These are phyloP conservation scores for Gadus chalcogrammus DNA, from an alignment of 2,113 vertebrate genomes.

Conservation along the genomic window DNA sequence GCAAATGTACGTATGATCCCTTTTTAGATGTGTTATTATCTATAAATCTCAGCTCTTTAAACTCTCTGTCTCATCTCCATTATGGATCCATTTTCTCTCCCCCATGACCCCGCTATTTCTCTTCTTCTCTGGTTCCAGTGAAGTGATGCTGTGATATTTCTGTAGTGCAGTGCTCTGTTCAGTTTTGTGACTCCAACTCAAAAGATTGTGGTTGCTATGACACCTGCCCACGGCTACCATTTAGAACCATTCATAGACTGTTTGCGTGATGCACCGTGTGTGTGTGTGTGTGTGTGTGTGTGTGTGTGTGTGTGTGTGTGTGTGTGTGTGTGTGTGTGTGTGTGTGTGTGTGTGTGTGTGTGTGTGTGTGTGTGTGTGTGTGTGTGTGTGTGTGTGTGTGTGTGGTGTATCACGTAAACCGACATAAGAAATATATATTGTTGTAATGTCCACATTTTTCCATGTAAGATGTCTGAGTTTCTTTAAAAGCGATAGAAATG, in stretches of 20 bases:
- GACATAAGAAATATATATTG: not conserved
- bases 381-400: not conserved
- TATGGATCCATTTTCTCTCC: conserved; percentile 60
- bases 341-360: no score
- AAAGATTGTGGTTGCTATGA: conserved; percentile 28
- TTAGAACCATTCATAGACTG: conserved; percentile 1
- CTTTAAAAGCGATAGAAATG: no score
- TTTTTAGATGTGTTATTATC: no score
- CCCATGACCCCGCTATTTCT: conserved; percentile 52
- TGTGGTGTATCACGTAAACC: no score
- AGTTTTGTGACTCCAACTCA: conserved; percentile 24
- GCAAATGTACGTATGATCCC: no score
- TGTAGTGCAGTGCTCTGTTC: conserved; percentile 36
- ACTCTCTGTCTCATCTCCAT: conserved; percentile 42
- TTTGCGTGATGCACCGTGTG: not conserved
- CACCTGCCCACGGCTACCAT: conserved; percentile 5
- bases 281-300: no score
- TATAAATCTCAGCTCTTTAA: not conserved
- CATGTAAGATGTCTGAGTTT: no score
- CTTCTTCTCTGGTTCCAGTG: conserved; percentile 37
- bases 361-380: no score
- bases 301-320: no score
- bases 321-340: no score
- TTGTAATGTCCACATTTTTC: no score
- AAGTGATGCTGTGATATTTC: conserved; percentile 45